These are phyloP conservation scores for Ursus arctos DNA, from an alignment of 2,113 vertebrate genomes.

Conservation along the genomic window DNA sequence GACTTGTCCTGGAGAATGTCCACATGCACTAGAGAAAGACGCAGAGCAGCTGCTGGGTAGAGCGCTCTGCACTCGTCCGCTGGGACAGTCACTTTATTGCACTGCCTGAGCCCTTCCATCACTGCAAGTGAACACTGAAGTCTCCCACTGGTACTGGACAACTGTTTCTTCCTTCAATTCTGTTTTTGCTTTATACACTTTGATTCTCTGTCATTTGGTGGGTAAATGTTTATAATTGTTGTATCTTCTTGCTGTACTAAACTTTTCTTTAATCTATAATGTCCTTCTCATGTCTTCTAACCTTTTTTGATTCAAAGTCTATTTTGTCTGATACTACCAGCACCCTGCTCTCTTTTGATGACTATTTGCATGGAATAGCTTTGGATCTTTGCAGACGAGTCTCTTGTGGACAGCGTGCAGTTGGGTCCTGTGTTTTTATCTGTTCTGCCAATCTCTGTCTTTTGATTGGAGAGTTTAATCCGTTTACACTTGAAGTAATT, in stretches of 20 bases:
- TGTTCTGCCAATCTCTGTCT: not conserved
- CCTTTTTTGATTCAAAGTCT: not conserved
- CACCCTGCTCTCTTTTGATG: not conserved
- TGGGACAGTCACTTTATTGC: fast-evolving
- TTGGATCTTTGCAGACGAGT: not conserved
- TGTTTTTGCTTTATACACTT: not conserved
- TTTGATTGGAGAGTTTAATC: not conserved
- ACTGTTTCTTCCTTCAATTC: not conserved
- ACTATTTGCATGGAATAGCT: not conserved
- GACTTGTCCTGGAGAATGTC: not conserved
- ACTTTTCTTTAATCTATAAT: not conserved
- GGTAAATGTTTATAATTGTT: not conserved
- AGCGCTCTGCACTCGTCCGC: fast-evolving
- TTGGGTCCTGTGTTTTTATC: not conserved
- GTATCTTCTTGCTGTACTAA: not conserved
- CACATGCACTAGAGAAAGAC: not conserved
- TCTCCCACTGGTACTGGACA: not conserved
- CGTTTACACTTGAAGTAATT: not conserved
- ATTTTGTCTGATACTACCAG: not conserved
- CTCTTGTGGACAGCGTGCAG: not conserved
- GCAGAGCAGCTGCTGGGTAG: no score
- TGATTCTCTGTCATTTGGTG: not conserved
- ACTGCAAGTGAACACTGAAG: not conserved
- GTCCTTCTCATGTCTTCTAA: not conserved
- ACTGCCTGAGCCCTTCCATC: not conserved